These are phyloP conservation scores for Leucophenga montana DNA, from an alignment of 2,888 invertebrate species.

Conservation along the genomic window DNA sequence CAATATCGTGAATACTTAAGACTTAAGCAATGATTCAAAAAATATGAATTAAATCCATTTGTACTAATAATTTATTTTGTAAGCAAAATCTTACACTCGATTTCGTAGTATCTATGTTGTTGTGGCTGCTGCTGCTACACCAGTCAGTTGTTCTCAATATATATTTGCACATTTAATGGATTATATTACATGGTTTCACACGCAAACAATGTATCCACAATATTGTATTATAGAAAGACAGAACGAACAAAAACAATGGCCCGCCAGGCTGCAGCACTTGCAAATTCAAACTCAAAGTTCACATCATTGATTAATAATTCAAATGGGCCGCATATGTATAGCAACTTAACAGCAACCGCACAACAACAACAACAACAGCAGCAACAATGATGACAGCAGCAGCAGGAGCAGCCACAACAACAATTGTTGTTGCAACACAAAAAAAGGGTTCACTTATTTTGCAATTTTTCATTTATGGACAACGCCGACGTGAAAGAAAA, in stretches of 20 bases:
- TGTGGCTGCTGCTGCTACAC: no score
- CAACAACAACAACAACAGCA: constrained; percentile 30
- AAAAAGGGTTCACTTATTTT: constrained; percentile 60
- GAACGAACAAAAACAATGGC: constrained; percentile 37
- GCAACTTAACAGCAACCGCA: constrained; percentile 34
- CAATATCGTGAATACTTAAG: no score
- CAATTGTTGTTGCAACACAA: background rate
- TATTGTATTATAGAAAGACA: background rate
- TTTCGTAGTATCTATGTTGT: background rate
- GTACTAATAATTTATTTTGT: no score
- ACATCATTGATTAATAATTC: constrained; percentile 66
- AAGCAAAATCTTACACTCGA: background rate
- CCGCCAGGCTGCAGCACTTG: constrained; percentile 52
- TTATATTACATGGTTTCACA: constrained; percentile 31
- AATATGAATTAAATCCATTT: no score
- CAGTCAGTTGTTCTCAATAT: no score
- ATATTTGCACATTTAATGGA: background rate
- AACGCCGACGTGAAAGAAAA: background rate
- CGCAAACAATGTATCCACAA: constrained; percentile 39
- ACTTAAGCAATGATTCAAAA: no score
- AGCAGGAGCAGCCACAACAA: constrained; percentile 17
- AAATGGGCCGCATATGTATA: constrained; percentile 62
- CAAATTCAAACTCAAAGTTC: constrained; percentile 15
- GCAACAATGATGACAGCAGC: constrained; percentile 6
- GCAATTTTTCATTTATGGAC: constrained; percentile 60